Evolutionary conservation across 2,888 invertebrate species (phyloP).

Genomic region (Limnephilus marmoratus): DNA sequence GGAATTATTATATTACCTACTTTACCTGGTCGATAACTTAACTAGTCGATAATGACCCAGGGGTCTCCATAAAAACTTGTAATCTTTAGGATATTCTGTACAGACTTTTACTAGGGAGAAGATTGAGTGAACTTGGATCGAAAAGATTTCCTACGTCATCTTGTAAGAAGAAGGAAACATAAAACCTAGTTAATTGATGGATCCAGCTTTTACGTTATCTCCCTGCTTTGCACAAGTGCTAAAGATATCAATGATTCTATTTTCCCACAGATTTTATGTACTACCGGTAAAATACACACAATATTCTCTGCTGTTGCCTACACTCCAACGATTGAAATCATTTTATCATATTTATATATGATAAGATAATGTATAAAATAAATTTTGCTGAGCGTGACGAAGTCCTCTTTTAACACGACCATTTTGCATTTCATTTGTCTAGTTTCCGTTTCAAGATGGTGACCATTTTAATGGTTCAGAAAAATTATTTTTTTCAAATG

Average conservation of each 20-base stretch:
- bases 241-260: not conserved
- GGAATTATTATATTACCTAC: not conserved
- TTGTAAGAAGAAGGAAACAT: not conserved
- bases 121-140: not conserved
- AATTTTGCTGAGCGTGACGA: too few species aligned
- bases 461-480: too few species aligned
- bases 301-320: not conserved
- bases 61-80: not conserved
- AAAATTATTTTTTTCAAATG: too few species aligned
- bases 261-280: not conserved
- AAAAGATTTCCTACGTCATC: not conserved
- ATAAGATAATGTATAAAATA: too few species aligned
- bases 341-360: not conserved
- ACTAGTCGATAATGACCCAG: not conserved
- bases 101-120: not conserved
- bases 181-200: not conserved
- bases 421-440: too few species aligned
- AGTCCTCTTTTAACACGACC: too few species aligned
- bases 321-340: not conserved
- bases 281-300: not conserved
- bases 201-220: not conserved
- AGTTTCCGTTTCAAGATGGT: too few species aligned
- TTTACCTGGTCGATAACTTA: not conserved
- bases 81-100: not conserved
- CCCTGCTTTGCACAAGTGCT: not conserved